phyloP scores from a whole-genome alignment of 2,888 invertebrate species.

The Drosophila pseudotakahashii region DNA sequence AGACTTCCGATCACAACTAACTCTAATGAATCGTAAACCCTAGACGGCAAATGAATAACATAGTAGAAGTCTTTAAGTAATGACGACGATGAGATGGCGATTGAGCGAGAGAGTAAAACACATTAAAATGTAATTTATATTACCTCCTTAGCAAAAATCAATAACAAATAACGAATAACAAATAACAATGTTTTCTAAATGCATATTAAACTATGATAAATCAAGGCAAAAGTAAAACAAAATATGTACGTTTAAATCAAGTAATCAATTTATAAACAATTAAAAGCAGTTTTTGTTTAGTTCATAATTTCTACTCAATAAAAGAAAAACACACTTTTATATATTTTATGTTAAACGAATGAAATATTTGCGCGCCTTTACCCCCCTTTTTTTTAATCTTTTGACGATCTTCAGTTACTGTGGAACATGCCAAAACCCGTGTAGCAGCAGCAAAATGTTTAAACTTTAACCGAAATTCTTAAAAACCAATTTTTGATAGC shows the following conservation, averaged over 20 bases:
- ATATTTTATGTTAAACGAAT: slow-evolving; percentile 41
- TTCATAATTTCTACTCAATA: slow-evolving; percentile 72
- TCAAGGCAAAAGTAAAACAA: slow-evolving; percentile 35
- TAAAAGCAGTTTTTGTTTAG: slow-evolving; percentile 68
- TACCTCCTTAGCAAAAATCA: slow-evolving; percentile 82
- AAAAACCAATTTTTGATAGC: slow-evolving; percentile 55
- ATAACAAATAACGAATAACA: slow-evolving; percentile 57
- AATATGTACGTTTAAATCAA: slow-evolving; percentile 45
- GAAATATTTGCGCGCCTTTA: slow-evolving; percentile 52
- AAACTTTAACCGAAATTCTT: slow-evolving; percentile 70
- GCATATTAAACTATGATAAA: slow-evolving; percentile 53
- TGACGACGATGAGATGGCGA: slow-evolving; percentile 25
- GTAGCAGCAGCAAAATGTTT: slow-evolving; percentile 56
- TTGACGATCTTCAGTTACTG: slow-evolving; percentile 45
- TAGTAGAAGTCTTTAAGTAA: slow-evolving; percentile 30
- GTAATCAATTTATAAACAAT: slow-evolving; percentile 50
- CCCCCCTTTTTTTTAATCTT: neutral
- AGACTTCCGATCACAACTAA: slow-evolving; percentile 57
- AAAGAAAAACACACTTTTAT: slow-evolving; percentile 52
- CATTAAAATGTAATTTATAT: slow-evolving; percentile 78
- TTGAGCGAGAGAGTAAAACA: slow-evolving; percentile 42
- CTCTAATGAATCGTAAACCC: slow-evolving; percentile 37
- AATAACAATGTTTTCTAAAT: slow-evolving; percentile 44
- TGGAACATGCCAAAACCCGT: slow-evolving; percentile 30
- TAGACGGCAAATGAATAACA: slow-evolving; percentile 3